phyloP scores from a whole-genome alignment of 2,113 vertebrate species.

The Otis tarda region DNA sequence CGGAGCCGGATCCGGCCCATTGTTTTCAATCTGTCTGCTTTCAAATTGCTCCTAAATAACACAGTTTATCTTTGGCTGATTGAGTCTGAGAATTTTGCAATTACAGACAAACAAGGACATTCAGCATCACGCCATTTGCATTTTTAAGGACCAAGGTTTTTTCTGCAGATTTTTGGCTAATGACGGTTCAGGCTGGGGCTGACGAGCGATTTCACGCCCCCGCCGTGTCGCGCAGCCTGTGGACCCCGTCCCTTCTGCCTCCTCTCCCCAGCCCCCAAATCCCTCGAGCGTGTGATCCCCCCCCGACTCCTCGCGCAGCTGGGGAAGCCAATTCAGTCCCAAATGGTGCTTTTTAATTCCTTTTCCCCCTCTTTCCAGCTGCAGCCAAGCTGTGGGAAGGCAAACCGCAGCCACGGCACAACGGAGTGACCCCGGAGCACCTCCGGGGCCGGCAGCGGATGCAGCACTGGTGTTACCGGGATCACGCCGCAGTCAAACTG shows the following conservation, averaged over 20 bases:
- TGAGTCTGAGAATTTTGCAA: slow-evolving; percentile 64
- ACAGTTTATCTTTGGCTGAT: slow-evolving; percentile 66
- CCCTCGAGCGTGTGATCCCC: rapidly evolving
- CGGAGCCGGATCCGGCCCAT: not conserved
- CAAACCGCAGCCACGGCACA: not conserved
- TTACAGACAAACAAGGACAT: slow-evolving; percentile 61
- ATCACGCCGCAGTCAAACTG: rapidly evolving
- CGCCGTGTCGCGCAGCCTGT: rapidly evolving
- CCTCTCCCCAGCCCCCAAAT: not conserved
- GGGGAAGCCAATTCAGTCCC: not conserved
- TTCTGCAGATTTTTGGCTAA: not conserved
- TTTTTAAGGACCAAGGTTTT: slow-evolving; percentile 51
- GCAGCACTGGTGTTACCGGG: not conserved
- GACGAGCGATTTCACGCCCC: rapidly evolving
- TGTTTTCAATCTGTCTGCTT: slow-evolving; percentile 62
- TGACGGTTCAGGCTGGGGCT: not conserved
- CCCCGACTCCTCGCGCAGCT: rapidly evolving
- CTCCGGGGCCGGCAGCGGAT: rapidly evolving
- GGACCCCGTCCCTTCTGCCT: no score
- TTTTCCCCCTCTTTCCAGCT: not conserved
- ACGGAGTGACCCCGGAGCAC: not conserved
- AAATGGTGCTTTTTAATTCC: rapidly evolving
- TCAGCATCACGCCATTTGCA: slow-evolving; percentile 58
- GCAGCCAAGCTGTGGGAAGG: not conserved
- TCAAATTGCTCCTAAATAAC: slow-evolving; percentile 65